Evolutionary conservation across 2,113 vertebrate genomes (phyloP), one percentile per base, ranked within the genome.

Genomic region (Neotoma lepida): DNA sequence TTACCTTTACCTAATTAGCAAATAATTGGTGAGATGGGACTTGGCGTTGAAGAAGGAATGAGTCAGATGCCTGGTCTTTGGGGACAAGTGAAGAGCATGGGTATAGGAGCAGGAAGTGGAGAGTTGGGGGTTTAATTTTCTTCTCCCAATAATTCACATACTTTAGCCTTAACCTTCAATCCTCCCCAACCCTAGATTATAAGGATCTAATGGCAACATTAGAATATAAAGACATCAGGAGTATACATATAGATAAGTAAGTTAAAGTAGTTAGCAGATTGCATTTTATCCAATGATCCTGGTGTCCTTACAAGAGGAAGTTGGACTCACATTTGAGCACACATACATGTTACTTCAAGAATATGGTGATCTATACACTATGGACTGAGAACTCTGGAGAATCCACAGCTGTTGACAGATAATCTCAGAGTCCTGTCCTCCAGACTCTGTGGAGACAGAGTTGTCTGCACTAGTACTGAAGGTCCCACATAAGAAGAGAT

Each of bases 31-130:
- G 17, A 17, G 17, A 70, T 70, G 6, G 7, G 17, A 70, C 35
- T 70, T 17, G 17, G 15, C 15, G 6, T 70, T n/a, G 35, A 70
- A 70, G 15, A n/a, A 18, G 66, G 30, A n/a, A 70, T 70, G 17
- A n/a, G 4, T 70, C 66, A 70, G 15, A 70, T 70, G 17, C 49
- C 5, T 26, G 5, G 13, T 39, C n/a, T 81, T 81, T 58, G 4
- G 6, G 35, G 44, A 26, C 35, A 41, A 33, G 5, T 28, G 4
- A n/a, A n/a, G 35, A 49, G 28, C 2, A 10, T 66, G 3, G 44
- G 1, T 13, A 22, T 33, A 15, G 5, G 8, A 10, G 4, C 2
- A 77, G 4, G 2, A 26, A 64, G 7, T 18, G 7, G 24, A 64
- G 22, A 18, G 2, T 13, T 30, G 15, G n/a, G 33, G 9, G 9